Percentiles rank a stretch among this genome's conserved stretches.
These are phyloP conservation scores for Microctenopoma lineatum DNA, from an alignment of 2,797 vertebrate species.

Conservation along the genomic window DNA sequence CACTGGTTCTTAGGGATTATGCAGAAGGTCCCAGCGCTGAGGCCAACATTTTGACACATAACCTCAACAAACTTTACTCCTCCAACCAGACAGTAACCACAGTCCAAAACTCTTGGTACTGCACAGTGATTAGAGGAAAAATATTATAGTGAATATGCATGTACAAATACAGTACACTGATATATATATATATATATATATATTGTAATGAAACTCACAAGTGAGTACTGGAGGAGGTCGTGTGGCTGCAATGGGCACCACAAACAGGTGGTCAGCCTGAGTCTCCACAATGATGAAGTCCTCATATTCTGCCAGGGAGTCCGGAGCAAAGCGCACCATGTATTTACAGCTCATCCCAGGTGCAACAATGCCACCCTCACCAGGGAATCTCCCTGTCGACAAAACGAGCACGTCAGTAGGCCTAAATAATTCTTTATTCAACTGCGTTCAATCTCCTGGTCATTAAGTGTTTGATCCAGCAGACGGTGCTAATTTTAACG, in stretches of 20 bases:
- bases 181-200: too few relatives aligned
- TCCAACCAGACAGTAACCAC: constrained; percentile 91
- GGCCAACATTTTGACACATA: constrained; percentile 88
- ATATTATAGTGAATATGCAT: not conserved
- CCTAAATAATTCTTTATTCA: not conserved
- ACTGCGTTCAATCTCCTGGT: not conserved
- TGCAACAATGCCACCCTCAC: constrained; percentile 89
- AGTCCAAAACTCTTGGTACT: constrained; percentile 90
- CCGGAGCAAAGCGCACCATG: constrained; percentile 88
- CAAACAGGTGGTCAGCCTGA: constrained; percentile 82
- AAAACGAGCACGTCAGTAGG: not conserved
- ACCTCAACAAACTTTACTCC: constrained; percentile 85
- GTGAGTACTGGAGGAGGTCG: constrained; percentile 90
- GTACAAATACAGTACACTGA: not conserved
- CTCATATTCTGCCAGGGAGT: constrained; percentile 88
- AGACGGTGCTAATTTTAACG: constrained; percentile 24
- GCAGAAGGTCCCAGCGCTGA: constrained; percentile 87
- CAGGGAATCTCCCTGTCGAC: constrained; percentile 90
- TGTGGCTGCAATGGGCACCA: constrained; percentile 87
- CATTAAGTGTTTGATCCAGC: constrained; percentile 17
- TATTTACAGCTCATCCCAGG: constrained; percentile 95
- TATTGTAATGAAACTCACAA: constrained; percentile 77
- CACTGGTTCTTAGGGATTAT: constrained; percentile 87
- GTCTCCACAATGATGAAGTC: constrained; percentile 90
- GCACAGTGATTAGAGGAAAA: not conserved